Evolutionary conservation across 1,140 invertebrate genomes (phyloP).

Genomic region (Mesaphorura yosii): DNA sequence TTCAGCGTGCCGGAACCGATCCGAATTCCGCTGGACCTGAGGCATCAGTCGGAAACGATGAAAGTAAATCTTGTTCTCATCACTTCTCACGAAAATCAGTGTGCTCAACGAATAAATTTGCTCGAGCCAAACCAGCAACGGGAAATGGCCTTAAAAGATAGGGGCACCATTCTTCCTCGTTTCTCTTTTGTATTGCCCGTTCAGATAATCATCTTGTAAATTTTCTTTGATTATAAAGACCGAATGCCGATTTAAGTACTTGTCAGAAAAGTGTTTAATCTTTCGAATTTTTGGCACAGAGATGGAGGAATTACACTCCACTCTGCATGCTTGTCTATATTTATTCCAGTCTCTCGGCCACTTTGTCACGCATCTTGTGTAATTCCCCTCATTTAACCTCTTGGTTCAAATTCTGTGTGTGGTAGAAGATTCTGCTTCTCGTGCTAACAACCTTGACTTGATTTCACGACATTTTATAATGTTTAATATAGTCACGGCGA

Average conservation of each 20-base stretch:
- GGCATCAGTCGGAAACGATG: conserved; percentile 60
- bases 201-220: background rate
- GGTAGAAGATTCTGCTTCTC: background rate
- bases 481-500: too few species aligned
- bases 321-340: background rate
- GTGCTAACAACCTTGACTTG: too few species aligned
- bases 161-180: background rate
- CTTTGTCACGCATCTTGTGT: too few species aligned
- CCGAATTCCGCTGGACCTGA: conserved; percentile 58
- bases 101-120: too few species aligned
- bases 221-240: background rate
- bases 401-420: background rate
- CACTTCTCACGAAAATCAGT: background rate
- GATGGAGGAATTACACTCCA: background rate
- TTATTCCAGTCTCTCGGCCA: too few species aligned
- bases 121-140: too few species aligned
- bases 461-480: too few species aligned
- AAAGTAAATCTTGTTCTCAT: conserved; percentile 45
- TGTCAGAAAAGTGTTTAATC: background rate
- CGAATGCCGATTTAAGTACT: background rate
- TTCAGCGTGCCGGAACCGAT: conserved; percentile 41
- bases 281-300: background rate
- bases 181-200: background rate
- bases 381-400: too few species aligned
- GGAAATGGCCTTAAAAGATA: background rate